Percentiles rank a stretch among this genome's conserved stretches.
phyloP scores from a whole-genome alignment of 2,113 vertebrate species.

The Neopipo cinnamomea region DNA sequence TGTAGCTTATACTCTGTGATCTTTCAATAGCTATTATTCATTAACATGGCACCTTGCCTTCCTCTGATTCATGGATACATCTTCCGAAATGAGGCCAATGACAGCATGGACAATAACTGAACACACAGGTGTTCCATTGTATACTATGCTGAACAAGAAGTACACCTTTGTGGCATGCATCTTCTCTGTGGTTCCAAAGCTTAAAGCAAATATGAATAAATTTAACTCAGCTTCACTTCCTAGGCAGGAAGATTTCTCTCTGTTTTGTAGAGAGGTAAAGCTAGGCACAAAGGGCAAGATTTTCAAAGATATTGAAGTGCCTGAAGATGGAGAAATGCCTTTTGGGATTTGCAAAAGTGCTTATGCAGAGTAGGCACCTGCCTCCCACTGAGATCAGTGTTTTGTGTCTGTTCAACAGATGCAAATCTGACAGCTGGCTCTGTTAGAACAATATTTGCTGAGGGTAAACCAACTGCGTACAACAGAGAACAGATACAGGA shows the following conservation, averaged over 20 bases:
- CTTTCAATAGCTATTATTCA: neutral
- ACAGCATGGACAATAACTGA: neutral
- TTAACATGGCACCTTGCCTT: neutral
- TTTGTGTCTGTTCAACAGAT: constrained; percentile 61
- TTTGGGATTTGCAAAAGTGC: constrained; percentile 58
- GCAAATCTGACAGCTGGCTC: constrained; percentile 66
- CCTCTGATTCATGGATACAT: neutral
- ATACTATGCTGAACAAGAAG: neutral
- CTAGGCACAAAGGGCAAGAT: constrained; percentile 56
- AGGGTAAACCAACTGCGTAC: constrained; percentile 7
- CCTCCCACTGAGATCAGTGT: constrained; percentile 66
- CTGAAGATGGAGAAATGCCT: constrained; percentile 52
- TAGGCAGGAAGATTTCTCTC: constrained; percentile 21
- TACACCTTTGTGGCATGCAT: neutral
- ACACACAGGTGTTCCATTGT: neutral
- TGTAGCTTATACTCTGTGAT: neutral
- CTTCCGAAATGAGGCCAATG: neutral
- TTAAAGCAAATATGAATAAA: constrained; percentile 55
- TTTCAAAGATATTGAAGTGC: constrained; percentile 51
- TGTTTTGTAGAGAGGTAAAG: constrained; percentile 32
- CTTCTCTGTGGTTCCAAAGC: constrained; percentile 18
- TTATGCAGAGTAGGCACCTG: constrained; percentile 54
- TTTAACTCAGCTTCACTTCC: constrained; percentile 26
- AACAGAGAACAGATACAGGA: neutral
- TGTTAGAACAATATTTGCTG: constrained; percentile 59